These are phyloP conservation scores for Ginglymostoma cirratum DNA, from an alignment of 2,113 vertebrate species.

Conservation along the genomic window DNA sequence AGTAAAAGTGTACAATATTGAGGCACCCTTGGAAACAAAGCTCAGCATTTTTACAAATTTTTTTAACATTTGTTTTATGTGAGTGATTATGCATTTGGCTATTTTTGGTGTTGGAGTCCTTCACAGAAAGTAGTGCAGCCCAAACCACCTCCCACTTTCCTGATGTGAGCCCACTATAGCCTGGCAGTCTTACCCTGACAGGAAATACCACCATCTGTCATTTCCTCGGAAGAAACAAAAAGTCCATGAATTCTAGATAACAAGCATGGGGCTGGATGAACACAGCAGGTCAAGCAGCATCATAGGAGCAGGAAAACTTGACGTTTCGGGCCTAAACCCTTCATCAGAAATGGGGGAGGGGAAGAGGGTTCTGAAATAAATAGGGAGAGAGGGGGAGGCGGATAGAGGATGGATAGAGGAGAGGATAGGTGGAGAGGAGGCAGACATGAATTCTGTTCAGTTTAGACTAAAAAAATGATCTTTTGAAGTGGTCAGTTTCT, in stretches of 20 bases:
- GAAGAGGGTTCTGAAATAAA: no score
- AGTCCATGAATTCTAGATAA: not conserved
- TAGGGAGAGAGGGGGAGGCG: no score
- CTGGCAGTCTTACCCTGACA: not conserved
- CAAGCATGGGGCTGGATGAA: no score
- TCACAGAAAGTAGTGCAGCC: not conserved
- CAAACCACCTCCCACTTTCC: not conserved
- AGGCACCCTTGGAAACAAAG: not conserved
- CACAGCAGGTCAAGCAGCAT: no score
- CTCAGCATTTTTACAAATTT: not conserved
- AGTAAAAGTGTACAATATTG: not conserved
- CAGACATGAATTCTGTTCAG: not conserved
- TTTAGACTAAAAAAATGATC: not conserved
- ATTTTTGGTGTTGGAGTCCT: not conserved
- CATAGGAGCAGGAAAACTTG: no score
- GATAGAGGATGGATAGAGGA: no score
- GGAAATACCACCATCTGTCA: conserved; percentile 15
- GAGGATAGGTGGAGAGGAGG: no score
- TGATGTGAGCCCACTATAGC: not conserved
- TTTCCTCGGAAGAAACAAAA: not conserved
- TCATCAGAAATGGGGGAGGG: no score
- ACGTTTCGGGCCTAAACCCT: no score
- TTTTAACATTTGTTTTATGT: no score
- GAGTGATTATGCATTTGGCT: not conserved
- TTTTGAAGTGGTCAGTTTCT: conserved; percentile 1